Evolutionary conservation across 2,888 invertebrate species (phyloP).

Genomic region (Lepidocyrtoides sp.): DNA sequence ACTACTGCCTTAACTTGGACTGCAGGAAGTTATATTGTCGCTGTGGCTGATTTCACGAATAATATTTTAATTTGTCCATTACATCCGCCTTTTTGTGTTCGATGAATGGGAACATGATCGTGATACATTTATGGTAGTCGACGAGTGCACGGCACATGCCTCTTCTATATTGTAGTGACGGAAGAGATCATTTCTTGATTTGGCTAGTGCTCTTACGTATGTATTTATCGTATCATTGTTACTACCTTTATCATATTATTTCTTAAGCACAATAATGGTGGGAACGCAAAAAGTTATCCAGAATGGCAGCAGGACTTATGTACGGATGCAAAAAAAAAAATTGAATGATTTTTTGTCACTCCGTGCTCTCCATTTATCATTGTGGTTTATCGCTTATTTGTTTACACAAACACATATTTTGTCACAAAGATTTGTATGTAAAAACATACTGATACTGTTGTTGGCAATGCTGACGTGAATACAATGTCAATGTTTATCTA

Average conservation of each 20-base stretch:
- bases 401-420: too few relatives aligned
- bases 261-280: too few relatives aligned
- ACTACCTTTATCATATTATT: neutral
- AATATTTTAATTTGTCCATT: constrained; percentile 25
- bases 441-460: too few relatives aligned
- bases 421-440: too few relatives aligned
- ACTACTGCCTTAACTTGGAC: constrained; percentile 32
- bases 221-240: neutral
- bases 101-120: constrained; percentile 5
- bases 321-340: too few relatives aligned
- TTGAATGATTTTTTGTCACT: too few relatives aligned
- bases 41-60: neutral
- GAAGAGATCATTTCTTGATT: neutral
- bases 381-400: too few relatives aligned
- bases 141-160: neutral
- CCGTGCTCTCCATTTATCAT: too few relatives aligned
- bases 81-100: constrained; percentile 27
- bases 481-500: too few relatives aligned
- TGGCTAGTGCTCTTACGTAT: neutral
- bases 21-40: constrained; percentile 47
- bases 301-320: too few relatives aligned
- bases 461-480: too few relatives aligned
- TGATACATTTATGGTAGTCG: neutral
- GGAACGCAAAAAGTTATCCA: too few relatives aligned
- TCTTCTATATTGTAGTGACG: neutral